Base-by-base conservation (phyloP, 2,888 invertebrate genomes). In the Congeria kusceri region DNA sequence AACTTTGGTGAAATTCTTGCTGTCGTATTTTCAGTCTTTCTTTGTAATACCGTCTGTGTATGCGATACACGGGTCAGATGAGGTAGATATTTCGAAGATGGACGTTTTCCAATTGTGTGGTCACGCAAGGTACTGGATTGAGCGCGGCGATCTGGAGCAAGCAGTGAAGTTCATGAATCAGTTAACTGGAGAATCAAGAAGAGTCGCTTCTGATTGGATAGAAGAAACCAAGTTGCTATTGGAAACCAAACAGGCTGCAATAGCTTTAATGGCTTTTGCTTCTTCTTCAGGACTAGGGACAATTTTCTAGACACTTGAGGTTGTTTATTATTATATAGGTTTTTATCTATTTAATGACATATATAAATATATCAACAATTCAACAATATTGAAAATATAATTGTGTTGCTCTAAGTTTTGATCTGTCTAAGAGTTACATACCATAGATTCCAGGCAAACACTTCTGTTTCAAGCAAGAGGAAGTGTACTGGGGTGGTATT, bases 21-120 rank as follows among this genome's bases (percentile, higher is more conserved):
- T 98, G 18, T 98, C 98, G 1, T 98, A 96, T 94, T 91, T 99
- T 53, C 98, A 98, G 93, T 97, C 97, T n/a, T 93, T 97, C 84
- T 94, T 99, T 73, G 95, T 94, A 39, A 87, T 94, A 70, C 92
- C 93, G 65, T 78, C 92, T 67, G 95, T 95, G 76, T 83, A 88
- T 69, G 95, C 95, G 23, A 94, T 95, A 73, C 47, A 69, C 0
- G 86, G 86, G 18, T 70, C 76, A 5, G 90, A 89, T 13, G 83
- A 86, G 44, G 79, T 92, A 4, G 87, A 91, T 39, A 18, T 85
- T 20, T 83, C 83, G 1, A 66, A 86, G 13, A 94, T 98, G 90
- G 96, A 96, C 93, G 98, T 98, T 0, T 98, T 96, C 92, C 97
- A 97, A 87, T 96, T 99, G 87, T 95, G 99, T 53, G 96, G 97